Evolutionary conservation across 2,797 vertebrate species (phyloP).

Genomic region (Enteromius treurensis): DNA sequence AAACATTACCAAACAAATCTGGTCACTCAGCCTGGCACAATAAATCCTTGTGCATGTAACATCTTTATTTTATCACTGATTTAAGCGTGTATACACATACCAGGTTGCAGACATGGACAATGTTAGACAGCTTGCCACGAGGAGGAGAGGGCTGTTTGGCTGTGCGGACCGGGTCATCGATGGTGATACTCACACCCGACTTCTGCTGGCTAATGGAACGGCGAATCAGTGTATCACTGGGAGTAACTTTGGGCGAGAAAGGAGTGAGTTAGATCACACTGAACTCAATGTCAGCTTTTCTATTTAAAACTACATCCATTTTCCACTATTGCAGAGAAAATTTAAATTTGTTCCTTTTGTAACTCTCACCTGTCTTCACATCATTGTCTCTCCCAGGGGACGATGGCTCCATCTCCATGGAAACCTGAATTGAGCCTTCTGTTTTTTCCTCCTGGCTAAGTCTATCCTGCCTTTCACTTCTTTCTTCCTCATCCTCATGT

Average conservation of each 20-base stretch:
- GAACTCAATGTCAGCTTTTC: background rate
- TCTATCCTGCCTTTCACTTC: constrained; percentile 62
- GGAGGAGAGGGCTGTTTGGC: constrained; percentile 86
- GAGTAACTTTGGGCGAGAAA: constrained; percentile 72
- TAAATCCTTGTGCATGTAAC: background rate
- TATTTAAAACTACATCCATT: background rate
- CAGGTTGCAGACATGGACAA: constrained; percentile 91
- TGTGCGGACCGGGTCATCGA: constrained; percentile 88
- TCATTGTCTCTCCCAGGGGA: constrained; percentile 79
- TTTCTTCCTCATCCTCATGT: constrained; percentile 73
- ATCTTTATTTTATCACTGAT: background rate
- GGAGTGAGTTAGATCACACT: background rate
- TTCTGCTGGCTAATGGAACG: constrained; percentile 92
- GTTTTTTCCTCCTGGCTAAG: constrained; percentile 66
- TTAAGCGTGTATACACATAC: constrained; percentile 65
- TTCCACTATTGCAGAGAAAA: background rate
- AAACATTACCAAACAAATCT: constrained; percentile 15
- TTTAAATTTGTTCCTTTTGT: background rate
- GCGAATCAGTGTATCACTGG: constrained; percentile 83
- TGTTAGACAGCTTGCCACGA: constrained; percentile 84
- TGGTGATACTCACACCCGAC: constrained; percentile 87
- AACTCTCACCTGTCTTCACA: constrained; percentile 80
- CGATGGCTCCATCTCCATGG: constrained; percentile 77
- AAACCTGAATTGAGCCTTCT: constrained; percentile 68
- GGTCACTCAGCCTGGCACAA: background rate